Conservation (phyloP, 2,888 invertebrate species). For the Physocephala rufipes region DNA sequence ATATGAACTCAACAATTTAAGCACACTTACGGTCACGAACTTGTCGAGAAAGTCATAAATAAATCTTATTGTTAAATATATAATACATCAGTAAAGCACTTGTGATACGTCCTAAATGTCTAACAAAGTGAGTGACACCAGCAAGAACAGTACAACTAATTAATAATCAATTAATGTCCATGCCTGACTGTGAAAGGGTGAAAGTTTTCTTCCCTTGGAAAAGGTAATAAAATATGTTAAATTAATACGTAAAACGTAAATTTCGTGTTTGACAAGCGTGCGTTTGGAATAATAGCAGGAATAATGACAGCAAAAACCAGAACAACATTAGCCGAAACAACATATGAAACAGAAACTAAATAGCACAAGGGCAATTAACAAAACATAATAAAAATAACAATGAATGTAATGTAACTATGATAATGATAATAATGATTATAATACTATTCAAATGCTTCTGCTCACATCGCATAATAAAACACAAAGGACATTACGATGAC, state of each 20-base stretch:
- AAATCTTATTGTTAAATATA: no score
- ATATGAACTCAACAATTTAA: no score
- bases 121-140: not conserved
- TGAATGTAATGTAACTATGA: no score
- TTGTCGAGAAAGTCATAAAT: no score
- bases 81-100: no score
- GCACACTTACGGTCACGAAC: no score
- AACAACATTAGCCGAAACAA: not conserved
- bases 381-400: no score
- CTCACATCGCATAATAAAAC: not conserved
- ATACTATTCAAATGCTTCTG: not conserved
- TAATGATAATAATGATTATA: not conserved
- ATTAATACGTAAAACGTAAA: slow-evolving; percentile 10
- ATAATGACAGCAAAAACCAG: not conserved
- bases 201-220: not conserved
- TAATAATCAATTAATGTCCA: not conserved
- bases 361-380: no score
- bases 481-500: not conserved
- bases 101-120: no score
- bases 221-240: slow-evolving; percentile 18
- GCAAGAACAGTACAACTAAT: not conserved
- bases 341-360: no score
- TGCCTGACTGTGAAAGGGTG: not conserved
- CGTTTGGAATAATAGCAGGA: slow-evolving; percentile 14
- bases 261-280: slow-evolving; percentile 28